phyloP scores from a whole-genome alignment of 2,797 vertebrate genomes.

The Lophius americanus region DNA sequence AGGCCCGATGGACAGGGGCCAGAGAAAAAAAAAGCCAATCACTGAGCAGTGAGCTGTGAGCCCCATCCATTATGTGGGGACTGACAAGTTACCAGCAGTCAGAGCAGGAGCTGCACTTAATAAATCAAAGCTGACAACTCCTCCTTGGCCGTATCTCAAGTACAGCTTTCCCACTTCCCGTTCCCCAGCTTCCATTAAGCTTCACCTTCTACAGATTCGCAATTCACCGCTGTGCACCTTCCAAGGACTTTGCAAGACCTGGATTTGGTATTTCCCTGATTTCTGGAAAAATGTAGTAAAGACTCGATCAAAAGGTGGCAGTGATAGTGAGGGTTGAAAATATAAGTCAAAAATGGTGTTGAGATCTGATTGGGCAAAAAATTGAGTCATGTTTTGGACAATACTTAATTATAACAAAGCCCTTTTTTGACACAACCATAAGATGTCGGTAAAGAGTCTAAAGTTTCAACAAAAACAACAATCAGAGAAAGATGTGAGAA shows the following conservation, averaged over 20 bases:
- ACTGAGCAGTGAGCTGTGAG: conserved; percentile 86
- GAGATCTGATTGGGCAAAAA: conserved; percentile 11
- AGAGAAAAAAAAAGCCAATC: conserved; percentile 80
- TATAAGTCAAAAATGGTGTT: conserved; percentile 1
- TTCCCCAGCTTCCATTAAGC: conserved; percentile 76
- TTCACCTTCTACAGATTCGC: conserved; percentile 70
- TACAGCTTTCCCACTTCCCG: conserved; percentile 82
- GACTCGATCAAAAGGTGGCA: conserved; percentile 28
- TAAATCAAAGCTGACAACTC: conserved; percentile 97
- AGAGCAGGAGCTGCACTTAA: conserved; percentile 88
- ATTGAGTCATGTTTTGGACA: no score
- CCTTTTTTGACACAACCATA: no score
- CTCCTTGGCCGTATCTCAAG: conserved; percentile 88
- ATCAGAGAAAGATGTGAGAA: no score
- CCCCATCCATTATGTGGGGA: conserved; percentile 88
- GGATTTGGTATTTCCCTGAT: conserved; percentile 51
- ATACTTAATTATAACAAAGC: no score
- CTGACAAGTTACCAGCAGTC: conserved; percentile 89
- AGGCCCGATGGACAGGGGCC: conserved; percentile 68
- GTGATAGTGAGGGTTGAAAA: conserved; percentile 16
- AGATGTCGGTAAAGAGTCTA: no score
- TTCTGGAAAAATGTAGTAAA: conserved; percentile 53
- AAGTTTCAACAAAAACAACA: no score
- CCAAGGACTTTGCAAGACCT: conserved; percentile 54
- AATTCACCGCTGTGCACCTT: conserved; percentile 51